A percentile compares a stretch with the other conserved stretches of the same genome.
Evolutionary conservation across 2,888 invertebrate genomes (phyloP).

Genomic region (Disparrhopalites patrizii): DNA sequence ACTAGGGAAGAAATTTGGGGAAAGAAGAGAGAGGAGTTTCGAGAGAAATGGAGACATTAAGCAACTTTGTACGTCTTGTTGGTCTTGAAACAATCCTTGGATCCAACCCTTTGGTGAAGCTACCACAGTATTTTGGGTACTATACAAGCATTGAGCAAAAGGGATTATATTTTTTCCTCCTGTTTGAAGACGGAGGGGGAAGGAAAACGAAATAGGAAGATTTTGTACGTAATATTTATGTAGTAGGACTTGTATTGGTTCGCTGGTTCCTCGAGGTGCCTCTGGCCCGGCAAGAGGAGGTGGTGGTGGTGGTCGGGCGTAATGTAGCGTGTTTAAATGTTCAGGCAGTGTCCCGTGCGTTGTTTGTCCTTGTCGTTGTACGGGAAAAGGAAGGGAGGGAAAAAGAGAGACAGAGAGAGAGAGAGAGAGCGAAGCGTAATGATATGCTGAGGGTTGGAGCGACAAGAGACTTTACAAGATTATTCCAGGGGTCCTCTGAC

Average conservation of each 20-base stretch:
- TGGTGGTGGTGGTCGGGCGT: not conserved
- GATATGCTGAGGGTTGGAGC: not conserved
- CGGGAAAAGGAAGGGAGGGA: not conserved
- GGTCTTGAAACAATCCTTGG: too few relatives aligned
- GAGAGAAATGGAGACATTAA: too few relatives aligned
- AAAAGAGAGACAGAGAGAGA: not conserved
- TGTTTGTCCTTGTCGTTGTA: not conserved
- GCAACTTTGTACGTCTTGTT: too few relatives aligned
- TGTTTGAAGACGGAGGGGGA: not conserved
- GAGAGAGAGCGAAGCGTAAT: not conserved
- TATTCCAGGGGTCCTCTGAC: too few relatives aligned
- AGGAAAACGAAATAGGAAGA: not conserved
- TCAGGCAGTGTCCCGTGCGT: not conserved
- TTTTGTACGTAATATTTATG: not conserved
- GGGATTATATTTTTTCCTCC: not conserved
- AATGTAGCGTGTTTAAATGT: slow-evolving; percentile 13
- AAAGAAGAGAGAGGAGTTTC: too few relatives aligned
- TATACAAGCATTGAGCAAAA: too few relatives aligned
- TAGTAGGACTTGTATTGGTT: slow-evolving; percentile 1
- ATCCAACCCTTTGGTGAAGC: too few relatives aligned
- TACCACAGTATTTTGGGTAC: too few relatives aligned
- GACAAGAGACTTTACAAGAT: not conserved
- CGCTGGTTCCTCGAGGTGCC: too few relatives aligned
- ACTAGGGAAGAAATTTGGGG: too few relatives aligned
- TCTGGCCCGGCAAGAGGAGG: too few relatives aligned